These are phyloP conservation scores for Scrobipalpa atriplicella DNA, from an alignment of 2,888 invertebrate species.

Conservation along the genomic window DNA sequence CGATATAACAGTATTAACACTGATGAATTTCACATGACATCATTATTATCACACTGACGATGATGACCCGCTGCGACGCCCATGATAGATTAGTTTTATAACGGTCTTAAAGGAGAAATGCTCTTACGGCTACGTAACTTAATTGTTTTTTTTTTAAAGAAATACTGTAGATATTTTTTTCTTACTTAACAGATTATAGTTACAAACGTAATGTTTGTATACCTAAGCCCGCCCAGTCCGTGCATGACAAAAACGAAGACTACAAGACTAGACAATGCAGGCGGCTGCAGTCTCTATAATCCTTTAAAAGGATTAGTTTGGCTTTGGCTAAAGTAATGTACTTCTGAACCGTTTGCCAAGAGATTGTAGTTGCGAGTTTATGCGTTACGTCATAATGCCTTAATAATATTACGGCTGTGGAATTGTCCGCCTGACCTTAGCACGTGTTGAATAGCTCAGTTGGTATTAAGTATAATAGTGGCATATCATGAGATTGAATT, in stretches of 20 bases:
- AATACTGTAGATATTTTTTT: too few species aligned
- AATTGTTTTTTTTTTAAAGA: too few species aligned
- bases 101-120: too few species aligned
- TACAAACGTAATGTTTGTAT: too few species aligned
- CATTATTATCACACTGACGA: conserved; percentile 34
- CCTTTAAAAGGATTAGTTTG: conserved; percentile 45
- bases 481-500: too few species aligned
- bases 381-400: conserved; percentile 25
- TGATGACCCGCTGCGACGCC: neutral
- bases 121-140: too few species aligned
- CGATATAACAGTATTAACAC: conserved; percentile 15
- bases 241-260: too few species aligned
- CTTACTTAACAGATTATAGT: too few species aligned
- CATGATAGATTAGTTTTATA: neutral
- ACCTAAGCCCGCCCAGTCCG: too few species aligned
- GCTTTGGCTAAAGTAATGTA: conserved; percentile 2
- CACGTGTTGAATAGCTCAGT: conserved; percentile 6
- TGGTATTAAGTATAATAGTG: conserved; percentile 10
- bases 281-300: conserved; percentile 52
- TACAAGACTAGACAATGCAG: neutral
- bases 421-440: conserved; percentile 1
- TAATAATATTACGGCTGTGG: conserved; percentile 16
- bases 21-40: conserved; percentile 32
- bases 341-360: conserved; percentile 32
- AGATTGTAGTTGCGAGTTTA: neutral